phyloP scores from a whole-genome alignment of 2,797 vertebrate species.

The Premnoplex brunnescens region DNA sequence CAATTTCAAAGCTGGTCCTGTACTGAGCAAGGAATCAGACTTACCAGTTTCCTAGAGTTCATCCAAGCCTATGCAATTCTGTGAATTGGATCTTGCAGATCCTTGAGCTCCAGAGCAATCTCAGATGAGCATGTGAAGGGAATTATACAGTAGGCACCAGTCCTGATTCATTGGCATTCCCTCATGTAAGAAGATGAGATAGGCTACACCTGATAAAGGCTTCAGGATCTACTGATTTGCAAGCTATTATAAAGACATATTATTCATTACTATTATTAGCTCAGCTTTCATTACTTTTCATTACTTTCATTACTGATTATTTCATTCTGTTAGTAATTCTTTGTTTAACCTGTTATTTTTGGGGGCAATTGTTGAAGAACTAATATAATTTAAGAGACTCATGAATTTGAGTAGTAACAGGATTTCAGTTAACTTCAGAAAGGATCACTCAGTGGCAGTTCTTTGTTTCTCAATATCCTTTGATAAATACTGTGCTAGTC shows the following conservation, averaged over 20 bases:
- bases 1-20: background rate
- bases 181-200: background rate
- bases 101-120: background rate
- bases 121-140: fast-evolving
- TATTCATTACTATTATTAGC: background rate
- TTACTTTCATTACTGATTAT: no score
- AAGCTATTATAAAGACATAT: background rate
- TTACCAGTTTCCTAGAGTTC: background rate
- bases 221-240: background rate
- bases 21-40: background rate
- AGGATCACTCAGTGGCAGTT: background rate
- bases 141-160: background rate
- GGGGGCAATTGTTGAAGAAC: background rate
- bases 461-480: background rate
- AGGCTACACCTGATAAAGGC: background rate
- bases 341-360: background rate
- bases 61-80: background rate
- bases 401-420: background rate
- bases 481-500: background rate
- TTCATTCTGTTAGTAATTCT: background rate
- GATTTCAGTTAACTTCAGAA: background rate
- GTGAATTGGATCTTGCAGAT: background rate
- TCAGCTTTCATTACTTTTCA: background rate
- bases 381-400: background rate
- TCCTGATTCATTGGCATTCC: background rate